A percentile compares a stretch with the other conserved stretches of the same genome.
Evolutionary conservation across 2,113 vertebrate species (phyloP).

Genomic region (Dinomys branickii): DNA sequence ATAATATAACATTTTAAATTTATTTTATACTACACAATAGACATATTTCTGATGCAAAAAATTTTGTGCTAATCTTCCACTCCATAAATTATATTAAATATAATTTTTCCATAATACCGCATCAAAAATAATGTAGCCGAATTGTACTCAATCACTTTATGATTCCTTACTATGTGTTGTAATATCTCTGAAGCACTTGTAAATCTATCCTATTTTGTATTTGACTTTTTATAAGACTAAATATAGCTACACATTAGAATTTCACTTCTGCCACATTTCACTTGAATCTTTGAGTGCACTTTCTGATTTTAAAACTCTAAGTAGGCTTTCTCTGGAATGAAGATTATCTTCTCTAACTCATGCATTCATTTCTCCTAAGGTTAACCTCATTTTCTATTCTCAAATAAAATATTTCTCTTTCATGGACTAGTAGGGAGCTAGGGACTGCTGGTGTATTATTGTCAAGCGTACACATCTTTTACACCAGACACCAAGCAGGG

Average conservation of each 20-base stretch:
- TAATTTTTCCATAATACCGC: not conserved
- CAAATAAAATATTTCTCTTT: slow-evolving; percentile 7
- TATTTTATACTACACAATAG: not conserved
- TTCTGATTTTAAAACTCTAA: slow-evolving; percentile 29
- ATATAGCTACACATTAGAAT: not conserved
- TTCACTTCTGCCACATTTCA: slow-evolving; percentile 3
- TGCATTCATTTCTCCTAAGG: slow-evolving; percentile 20
- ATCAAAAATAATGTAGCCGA: not conserved
- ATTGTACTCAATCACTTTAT: slow-evolving; percentile 1
- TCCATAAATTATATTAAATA: slow-evolving; percentile 25
- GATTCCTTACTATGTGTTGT: not conserved
- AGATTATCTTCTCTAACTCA: not conserved
- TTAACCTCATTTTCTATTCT: slow-evolving; percentile 28
- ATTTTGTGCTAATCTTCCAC: slow-evolving; percentile 23
- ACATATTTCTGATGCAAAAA: slow-evolving; percentile 13
- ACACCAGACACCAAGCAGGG: not conserved
- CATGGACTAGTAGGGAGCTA: not conserved
- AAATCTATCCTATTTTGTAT: not conserved
- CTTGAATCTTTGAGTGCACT: not conserved
- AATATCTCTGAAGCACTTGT: not conserved
- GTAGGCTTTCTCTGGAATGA: slow-evolving; percentile 16
- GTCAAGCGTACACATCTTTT: not conserved
- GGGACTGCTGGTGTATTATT: not conserved
- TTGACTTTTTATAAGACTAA: slow-evolving; percentile 53
- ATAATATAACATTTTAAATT: slow-evolving; percentile 31